Evolutionary conservation across 2,888 invertebrate genomes (phyloP), one percentile per base, ranked within the genome.

Genomic region (Folsomia candida): DNA sequence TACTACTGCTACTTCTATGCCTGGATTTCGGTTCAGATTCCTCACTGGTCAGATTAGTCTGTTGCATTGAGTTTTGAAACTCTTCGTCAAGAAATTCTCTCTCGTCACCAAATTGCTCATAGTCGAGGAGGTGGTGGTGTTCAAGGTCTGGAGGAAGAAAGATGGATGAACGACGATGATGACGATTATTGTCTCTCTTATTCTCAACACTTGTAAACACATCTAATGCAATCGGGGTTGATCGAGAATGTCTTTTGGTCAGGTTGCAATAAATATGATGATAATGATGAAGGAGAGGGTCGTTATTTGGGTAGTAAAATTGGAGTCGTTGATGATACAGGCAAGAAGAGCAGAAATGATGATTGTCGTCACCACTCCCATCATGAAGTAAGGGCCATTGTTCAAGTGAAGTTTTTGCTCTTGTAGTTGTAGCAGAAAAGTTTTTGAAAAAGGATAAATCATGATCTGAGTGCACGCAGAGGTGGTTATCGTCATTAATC

Each of bases 361-460:
- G 18, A 14, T 6, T 14, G 11, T 54, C 18, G 20, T 14, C 20
- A 57, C 24, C 24, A 22, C 57, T 4, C 47, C 14, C 47, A 47
- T 47, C 47, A 20, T n/a, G 20, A 14, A 51, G 25, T 54, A 54
- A n/a, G 4, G 27, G 26, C 9, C 18, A n/a, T 20, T 14, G 4
- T 26, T 24, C 25, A 9, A 65, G 11, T 4, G 70, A 73, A 2
- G 73, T 70, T 47, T 70, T 70, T 1, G 73, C 68, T 14, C 73
- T 62, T 22, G 71, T 59, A 27, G 73, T 65, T 18, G 63, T 71
- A 11, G 70, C 70, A 0, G 73, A 73, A 37, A 73, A 73, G 66
- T 71, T 70, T 62, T 70, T 63, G 67, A 70, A 73, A 58, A 73
- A 73, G 28, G 73, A 65, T 24, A 73, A 60, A 47, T 71, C 73